Conservation (phyloP, 2,888 invertebrate species). For the Thymelicus acteon region DNA sequence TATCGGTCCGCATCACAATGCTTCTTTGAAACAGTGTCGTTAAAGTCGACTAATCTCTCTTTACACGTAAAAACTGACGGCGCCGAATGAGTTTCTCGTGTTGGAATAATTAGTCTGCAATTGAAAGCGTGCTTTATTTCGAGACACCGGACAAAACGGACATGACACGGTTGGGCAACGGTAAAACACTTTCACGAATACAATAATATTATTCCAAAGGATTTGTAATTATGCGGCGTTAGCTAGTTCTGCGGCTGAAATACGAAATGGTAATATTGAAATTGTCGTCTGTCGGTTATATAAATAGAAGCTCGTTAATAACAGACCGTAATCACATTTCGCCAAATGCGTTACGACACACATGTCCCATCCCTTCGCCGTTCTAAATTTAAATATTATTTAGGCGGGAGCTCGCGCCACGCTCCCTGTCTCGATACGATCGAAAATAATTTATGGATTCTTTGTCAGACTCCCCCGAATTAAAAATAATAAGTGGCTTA, state of each 20-base stretch:
- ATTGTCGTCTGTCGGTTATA: constrained; percentile 59
- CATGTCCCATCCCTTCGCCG: constrained; percentile 84
- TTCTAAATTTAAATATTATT: constrained; percentile 83
- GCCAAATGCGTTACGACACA: constrained; percentile 83
- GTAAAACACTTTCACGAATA: constrained; percentile 82
- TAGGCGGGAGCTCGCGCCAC: constrained; percentile 73
- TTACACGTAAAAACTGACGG: constrained; percentile 79
- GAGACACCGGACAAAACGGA: constrained; percentile 77
- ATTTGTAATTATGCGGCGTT: constrained; percentile 64
- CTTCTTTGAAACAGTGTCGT: constrained; percentile 72
- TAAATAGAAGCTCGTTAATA: constrained; percentile 82
- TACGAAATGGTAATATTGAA: constrained; percentile 62
- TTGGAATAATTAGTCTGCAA: constrained; percentile 84
- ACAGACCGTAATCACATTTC: constrained; percentile 83
- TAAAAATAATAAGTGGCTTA: constrained; percentile 34
- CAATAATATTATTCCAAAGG: constrained; percentile 76
- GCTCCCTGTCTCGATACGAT: constrained; percentile 74
- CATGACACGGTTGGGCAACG: constrained; percentile 79
- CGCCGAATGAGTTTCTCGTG: constrained; percentile 82
- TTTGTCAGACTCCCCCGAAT: constrained; percentile 52
- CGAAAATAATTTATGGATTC: constrained; percentile 75
- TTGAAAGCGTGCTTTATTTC: constrained; percentile 84
- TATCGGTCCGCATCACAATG: constrained; percentile 75
- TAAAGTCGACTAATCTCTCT: constrained; percentile 82
- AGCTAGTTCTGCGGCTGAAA: constrained; percentile 44